Evolutionary conservation across 2,113 vertebrate genomes (phyloP), one percentile per base, ranked within the genome.

Genomic region (Monarcha castaneiventris): DNA sequence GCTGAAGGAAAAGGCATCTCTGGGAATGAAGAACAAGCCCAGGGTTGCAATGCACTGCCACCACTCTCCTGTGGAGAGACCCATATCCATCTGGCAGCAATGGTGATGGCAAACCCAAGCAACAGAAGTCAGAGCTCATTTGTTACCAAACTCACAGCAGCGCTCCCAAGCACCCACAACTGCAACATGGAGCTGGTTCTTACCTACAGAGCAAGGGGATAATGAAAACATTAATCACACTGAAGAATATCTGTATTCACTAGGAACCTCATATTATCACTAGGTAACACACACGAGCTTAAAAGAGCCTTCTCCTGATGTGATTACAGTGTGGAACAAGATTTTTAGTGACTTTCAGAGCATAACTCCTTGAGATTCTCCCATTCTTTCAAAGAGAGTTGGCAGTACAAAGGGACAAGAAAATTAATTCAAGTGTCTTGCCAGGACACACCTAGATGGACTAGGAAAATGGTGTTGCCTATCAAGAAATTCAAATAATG

Each of bases 121-220:
- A 85, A 56, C 18, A 41, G 6, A 52, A 35, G 32, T 21, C 58
- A 76, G 52, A 81, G 27, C 35, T 90, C 26, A 19, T 59, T 87
- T 4, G 0, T 48, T 72, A 56, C 26, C 3, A 4, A 90, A 73
- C 29, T 46, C 6, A 0, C n/a, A 86, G 55, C 41, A 75, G 32
- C 16, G 13, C 30, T 33, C n/a, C 12, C 33, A 33, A 71, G 23
- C 22, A n/a, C 32, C 16, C 0, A 0, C 25, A 73, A 63, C 48
- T 80, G 55, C 35, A 76, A 26, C 37, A 56, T 1, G 2, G 44
- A 22, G 11, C 72, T 83, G n/a, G 20, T 37, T 88, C 82, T 73
- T 39, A 86, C 63, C 85, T 39, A 71, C 6, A 55, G 32, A 76
- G 49, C 20, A 85, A 61, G n/a, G 18, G 46, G 32, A 32, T 76